Evolutionary conservation across 2,113 vertebrate species (phyloP), one percentile per base, ranked within the genome.

Genomic region (Pyxicephalus adspersus): DNA sequence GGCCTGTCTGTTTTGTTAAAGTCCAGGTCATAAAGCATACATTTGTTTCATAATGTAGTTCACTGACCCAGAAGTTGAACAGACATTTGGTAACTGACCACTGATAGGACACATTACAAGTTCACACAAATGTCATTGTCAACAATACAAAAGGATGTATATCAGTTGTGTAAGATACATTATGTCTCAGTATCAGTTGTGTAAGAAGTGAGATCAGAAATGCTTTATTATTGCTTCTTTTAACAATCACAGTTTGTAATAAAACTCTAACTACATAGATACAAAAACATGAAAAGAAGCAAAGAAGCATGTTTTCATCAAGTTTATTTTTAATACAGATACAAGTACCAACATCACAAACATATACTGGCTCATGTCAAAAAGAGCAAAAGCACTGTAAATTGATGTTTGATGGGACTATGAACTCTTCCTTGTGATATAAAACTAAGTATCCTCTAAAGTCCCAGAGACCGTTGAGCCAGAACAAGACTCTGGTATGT

Each of bases 1-100:
- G 15, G 9, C 11, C 8, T 45, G 38, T 34, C 38, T 45, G 15
- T 45, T 13, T 45, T 57, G 55, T 9, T 26, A n/a, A 18, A 9
- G 3, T 61, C 8, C 22, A 75, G 54, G 22, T 50, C 54, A 61
- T 34, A 1, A 31, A 29, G 25, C 29, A 20, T n/a, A 25, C 29
- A 26, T 4, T 22, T 23, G 20, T 29, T 22, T 23, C 25, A 34
- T 61, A 22, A 5, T 60, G 38, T 61, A 75, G 57, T 75, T n/a
- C 72, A 75, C 25, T 75, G 57, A 75, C 72, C 72, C 72, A 45
- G 72, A 11, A 75, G 29, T 19, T 61, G 28, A 75, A 31, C 72
- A 25, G 72, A 38, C 34, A 38, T 75, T 15, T 26, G 45, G 38
- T 63, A 57, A 50, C 72, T 63, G 34, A 1, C 38, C 2, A 60